Evolutionary conservation across 2,113 vertebrate species (phyloP).

Genomic region (Hiodon alosoides): DNA sequence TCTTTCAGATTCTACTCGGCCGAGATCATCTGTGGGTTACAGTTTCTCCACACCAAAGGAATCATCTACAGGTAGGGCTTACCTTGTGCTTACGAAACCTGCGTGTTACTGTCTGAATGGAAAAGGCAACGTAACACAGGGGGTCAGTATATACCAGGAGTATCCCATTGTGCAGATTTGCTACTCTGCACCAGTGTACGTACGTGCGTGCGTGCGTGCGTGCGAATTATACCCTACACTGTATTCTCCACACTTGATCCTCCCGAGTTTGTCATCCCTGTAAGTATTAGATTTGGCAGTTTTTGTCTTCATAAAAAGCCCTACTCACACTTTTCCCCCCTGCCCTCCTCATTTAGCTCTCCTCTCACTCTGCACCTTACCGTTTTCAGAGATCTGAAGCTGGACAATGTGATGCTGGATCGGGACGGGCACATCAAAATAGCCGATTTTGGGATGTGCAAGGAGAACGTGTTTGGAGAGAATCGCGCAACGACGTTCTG

Average conservation of each 20-base stretch:
- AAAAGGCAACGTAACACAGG: no score
- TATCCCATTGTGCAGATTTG: neutral
- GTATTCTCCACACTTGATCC: no score
- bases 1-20: slow-evolving; percentile 83
- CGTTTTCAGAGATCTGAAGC: slow-evolving; percentile 82
- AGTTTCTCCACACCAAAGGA: slow-evolving; percentile 91
- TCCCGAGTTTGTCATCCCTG: no score
- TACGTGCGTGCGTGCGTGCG: no score
- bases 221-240: no score
- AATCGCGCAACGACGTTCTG: slow-evolving; percentile 92
- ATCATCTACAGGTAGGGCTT: slow-evolving; percentile 88
- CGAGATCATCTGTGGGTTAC: slow-evolving; percentile 89
- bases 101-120: neutral
- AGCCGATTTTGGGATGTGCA: slow-evolving; percentile 97
- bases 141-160: neutral
- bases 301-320: neutral
- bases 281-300: no score
- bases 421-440: slow-evolving; percentile 91
- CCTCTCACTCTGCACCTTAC: neutral
- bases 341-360: neutral
- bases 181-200: no score
- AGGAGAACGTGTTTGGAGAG: slow-evolving; percentile 84
- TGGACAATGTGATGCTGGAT: slow-evolving; percentile 96
- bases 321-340: neutral
- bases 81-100: neutral